Evolutionary conservation across 2,888 invertebrate species (phyloP).

Genomic region (Embidobia sp.): DNA sequence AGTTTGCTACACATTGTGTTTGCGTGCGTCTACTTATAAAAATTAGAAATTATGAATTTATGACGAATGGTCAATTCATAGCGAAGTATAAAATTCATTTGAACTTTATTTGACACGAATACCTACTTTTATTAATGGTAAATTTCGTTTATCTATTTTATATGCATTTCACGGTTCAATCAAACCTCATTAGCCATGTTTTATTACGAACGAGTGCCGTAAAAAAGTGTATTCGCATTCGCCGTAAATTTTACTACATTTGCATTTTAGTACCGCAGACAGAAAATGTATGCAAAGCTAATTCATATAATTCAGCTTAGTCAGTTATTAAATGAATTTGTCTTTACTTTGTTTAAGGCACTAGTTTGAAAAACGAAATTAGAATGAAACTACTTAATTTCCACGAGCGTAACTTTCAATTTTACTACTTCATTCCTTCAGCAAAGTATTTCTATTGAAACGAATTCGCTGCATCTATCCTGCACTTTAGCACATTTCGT

Average conservation of each 20-base stretch:
- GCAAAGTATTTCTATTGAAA: background rate
- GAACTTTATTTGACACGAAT: conserved; percentile 39
- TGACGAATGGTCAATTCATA: too few relatives aligned
- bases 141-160: conserved; percentile 37
- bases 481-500: conserved; percentile 23
- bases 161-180: conserved; percentile 44
- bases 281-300: conserved; percentile 32
- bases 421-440: conserved; percentile 23
- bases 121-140: conserved; percentile 38
- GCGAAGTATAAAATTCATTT: conserved; percentile 2
- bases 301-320: conserved; percentile 20
- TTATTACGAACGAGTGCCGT: conserved; percentile 32
- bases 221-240: conserved; percentile 33
- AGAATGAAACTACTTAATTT: conserved; percentile 33
- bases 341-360: conserved; percentile 5
- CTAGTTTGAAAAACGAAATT: conserved; percentile 11
- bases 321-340: conserved; percentile 36
- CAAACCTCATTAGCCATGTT: conserved; percentile 40
- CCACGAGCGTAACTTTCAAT: conserved; percentile 30
- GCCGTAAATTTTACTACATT: conserved; percentile 36
- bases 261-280: conserved; percentile 27
- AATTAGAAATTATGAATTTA: too few relatives aligned
- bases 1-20: background rate
- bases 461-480: conserved; percentile 13
- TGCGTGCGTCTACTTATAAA: background rate